Base-by-base conservation (phyloP, 2,888 invertebrate genomes). In the Parnassius mnemosyne region DNA sequence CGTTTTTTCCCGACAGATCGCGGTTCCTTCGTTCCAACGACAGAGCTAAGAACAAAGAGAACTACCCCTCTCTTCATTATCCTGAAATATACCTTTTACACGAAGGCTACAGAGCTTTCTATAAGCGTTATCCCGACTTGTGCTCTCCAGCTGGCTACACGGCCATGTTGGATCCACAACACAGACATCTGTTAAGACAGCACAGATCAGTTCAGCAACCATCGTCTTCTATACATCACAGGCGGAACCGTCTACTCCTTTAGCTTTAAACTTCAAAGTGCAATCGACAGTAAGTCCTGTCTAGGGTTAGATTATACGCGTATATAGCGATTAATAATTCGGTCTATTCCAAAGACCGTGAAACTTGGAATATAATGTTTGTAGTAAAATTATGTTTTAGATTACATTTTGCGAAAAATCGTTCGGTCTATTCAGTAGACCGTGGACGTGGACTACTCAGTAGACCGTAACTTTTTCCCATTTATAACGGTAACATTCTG, bases 81-180 rank as follows among this genome's bases (percentile, higher is more conserved):
- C 99, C 99, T 0, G 99, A 99, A 84, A 91, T 98, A 2, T 99
- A 99, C 85, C 91, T 99, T 1, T 92, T 99, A 34, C 96, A 97
- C 77, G 97, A 97, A 10, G 90, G 90, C 0, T 91, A 90, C 76
- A 66, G 82, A 1, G 75, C 81, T 43, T 98, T 99, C 90, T 97
- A 93, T 83, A 92, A 94, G 70, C 85, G 92, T 1, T 94, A 94
- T 76, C 87, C 94, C 34, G 89, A 93, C 0, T 87, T 96, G 55
- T 90, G 90, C 69, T 96, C 97, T 77, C 94, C 92, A 94, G 92
- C 79, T 88, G 95, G 84, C 74, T 94, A 99, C 84, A 93, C 94
- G 47, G 95, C 96, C 60, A 99, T 99, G 99, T 78, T 95, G 65
- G 96, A 98, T 80, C 96, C 97, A 0, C 93, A 93, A 57, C 96